Evolutionary conservation across 2,113 vertebrate species (phyloP).

Genomic region (Ardeotis arabs): DNA sequence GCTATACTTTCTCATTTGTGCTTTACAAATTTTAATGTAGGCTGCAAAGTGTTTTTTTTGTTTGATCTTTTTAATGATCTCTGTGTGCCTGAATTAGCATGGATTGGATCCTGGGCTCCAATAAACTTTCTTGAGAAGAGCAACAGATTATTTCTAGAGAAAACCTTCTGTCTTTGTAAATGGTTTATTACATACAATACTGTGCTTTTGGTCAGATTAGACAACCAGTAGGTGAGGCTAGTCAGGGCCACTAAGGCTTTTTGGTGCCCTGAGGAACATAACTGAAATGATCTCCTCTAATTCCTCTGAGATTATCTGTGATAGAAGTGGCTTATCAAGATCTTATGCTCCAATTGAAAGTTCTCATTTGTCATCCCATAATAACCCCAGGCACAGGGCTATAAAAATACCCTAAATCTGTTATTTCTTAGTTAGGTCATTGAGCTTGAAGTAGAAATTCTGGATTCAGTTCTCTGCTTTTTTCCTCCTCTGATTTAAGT

Average conservation of each 20-base stretch:
- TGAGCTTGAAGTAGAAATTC: not conserved
- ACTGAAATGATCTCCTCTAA: not conserved
- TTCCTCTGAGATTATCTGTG: not conserved
- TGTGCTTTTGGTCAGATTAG: not conserved
- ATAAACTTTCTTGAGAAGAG: not conserved
- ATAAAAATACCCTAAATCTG: not conserved
- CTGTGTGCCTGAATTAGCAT: not conserved
- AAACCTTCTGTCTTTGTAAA: not conserved
- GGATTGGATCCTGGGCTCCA: not conserved
- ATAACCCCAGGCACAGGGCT: not conserved
- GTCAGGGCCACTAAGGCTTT: not conserved
- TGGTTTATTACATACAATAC: not conserved
- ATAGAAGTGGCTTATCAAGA: not conserved
- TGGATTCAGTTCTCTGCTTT: not conserved
- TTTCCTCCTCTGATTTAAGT: not conserved
- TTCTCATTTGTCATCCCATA: not conserved
- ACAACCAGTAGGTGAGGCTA: not conserved
- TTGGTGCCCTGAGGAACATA: not conserved
- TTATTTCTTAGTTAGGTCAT: not conserved
- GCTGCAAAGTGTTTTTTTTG: not conserved
- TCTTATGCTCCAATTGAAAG: not conserved
- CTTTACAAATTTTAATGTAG: not conserved
- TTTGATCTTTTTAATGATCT: not conserved
- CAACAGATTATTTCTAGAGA: not conserved
- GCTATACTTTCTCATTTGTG: not conserved